These are phyloP conservation scores for Trichopria drosophilae DNA, from an alignment of 2,888 invertebrate species.

Conservation along the genomic window DNA sequence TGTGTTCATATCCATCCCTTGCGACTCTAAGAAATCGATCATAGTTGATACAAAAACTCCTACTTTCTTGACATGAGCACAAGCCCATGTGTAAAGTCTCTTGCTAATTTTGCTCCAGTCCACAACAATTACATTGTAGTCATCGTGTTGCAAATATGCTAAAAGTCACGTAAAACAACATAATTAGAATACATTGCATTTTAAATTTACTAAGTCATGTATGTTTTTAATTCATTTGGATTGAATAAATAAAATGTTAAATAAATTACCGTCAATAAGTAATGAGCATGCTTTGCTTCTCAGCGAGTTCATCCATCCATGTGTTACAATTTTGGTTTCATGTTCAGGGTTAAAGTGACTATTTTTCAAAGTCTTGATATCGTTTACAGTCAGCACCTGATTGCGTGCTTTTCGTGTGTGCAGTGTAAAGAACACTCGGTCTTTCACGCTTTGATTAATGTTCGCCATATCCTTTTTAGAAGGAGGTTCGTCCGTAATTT, in stretches of 20 bases:
- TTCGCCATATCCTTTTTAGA: background rate
- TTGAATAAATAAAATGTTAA: slow-evolving; percentile 3
- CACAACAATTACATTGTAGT: background rate
- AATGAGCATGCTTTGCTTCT: background rate
- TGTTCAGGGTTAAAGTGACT: slow-evolving; percentile 40
- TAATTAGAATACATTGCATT: too few species aligned
- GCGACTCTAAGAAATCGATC: slow-evolving; percentile 40
- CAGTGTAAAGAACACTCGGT: slow-evolving; percentile 39
- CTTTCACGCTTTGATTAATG: too few species aligned
- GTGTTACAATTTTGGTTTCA: slow-evolving; percentile 44
- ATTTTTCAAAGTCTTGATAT: slow-evolving; percentile 30
- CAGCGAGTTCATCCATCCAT: slow-evolving; percentile 46
- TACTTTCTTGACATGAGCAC: slow-evolving; percentile 34
- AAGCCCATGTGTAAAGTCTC: slow-evolving; percentile 31
- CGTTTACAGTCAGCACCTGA: slow-evolving; percentile 34
- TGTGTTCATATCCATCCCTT: slow-evolving; percentile 34
- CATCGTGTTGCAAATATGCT: background rate
- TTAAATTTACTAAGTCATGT: too few species aligned
- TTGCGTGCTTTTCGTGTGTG: slow-evolving; percentile 34
- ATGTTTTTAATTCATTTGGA: too few species aligned
- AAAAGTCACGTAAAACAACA: background rate
- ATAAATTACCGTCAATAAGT: slow-evolving; percentile 5
- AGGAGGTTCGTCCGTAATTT: slow-evolving; percentile 9
- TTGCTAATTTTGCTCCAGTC: slow-evolving; percentile 26
- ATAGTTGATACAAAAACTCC: slow-evolving; percentile 35